Conservation (phyloP, 2,888 invertebrate species). For the Netelia virgata region DNA sequence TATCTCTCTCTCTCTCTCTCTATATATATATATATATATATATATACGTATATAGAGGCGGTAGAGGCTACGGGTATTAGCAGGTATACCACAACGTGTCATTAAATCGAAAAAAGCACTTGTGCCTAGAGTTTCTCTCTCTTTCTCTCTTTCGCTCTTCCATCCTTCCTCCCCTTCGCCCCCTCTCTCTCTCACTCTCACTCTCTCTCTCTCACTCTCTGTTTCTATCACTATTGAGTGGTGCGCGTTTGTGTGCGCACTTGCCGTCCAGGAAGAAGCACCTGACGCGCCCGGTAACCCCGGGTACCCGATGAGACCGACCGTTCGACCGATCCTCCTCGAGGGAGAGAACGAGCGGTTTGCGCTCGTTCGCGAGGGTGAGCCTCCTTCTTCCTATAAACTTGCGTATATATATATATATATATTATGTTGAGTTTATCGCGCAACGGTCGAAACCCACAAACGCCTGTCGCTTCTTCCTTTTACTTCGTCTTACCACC, state of each 20-base stretch:
- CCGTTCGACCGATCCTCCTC: slow-evolving; percentile 55
- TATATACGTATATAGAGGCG: neutral
- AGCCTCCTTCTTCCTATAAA: slow-evolving; percentile 37
- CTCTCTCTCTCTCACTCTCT: no score
- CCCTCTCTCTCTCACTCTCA: slow-evolving; percentile 6
- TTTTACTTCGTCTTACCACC: slow-evolving; percentile 15
- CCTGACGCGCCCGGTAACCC: slow-evolving; percentile 78
- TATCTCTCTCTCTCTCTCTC: no score
- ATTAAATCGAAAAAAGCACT: slow-evolving; percentile 82
- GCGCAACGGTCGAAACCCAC: slow-evolving; percentile 74
- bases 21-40: neutral
- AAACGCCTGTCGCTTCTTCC: slow-evolving; percentile 64
- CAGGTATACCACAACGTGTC: slow-evolving; percentile 76
- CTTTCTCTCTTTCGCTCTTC: neutral
- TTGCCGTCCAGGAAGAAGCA: slow-evolving; percentile 83
- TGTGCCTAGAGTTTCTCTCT: slow-evolving; percentile 72
- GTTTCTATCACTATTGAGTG: slow-evolving; percentile 55
- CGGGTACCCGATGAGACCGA: slow-evolving; percentile 34
- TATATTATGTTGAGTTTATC: slow-evolving; percentile 47
- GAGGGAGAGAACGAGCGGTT: slow-evolving; percentile 51
- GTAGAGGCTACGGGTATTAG: slow-evolving; percentile 58
- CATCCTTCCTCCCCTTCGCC: no score
- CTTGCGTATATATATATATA: slow-evolving; percentile 13
- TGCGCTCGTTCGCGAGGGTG: slow-evolving; percentile 52
- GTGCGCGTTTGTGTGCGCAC: slow-evolving; percentile 72